Base-by-base conservation (phyloP, 2,797 vertebrate genomes). In the Linurgus olivaceus region DNA sequence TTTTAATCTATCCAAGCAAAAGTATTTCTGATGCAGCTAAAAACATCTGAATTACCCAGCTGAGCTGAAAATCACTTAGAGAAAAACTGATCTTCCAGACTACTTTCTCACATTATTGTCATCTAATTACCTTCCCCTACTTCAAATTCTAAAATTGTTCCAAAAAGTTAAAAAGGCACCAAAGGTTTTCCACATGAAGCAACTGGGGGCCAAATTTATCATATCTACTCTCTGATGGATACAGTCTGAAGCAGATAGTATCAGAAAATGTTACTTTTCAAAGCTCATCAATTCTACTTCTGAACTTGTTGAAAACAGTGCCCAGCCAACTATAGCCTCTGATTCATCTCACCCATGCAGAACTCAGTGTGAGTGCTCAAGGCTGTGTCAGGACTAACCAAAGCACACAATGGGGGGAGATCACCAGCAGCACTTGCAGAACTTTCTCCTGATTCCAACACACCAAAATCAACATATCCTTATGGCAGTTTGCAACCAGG, bases 301-400 rank as follows among this genome's bases (percentile, higher is more conserved):
- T 47, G 35, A 58, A 47, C 17, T 79, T 50, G 7, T 2, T 57
- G 23, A 68, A 85, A 71, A 55, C 33, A 66, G 29, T 3, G 2
- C 37, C 25, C 44, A 16, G 25, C 17, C 1, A 1, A 48, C 20
- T 28, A 44, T 1, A 1, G 42, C 24, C 66, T 80, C 51, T 37
- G 26, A 19, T 40, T 62, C n/a, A 4, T 29, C 45, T 44, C 45
- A 38, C 4, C 24, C 52, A 12, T 1, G 26, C 87, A 29, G 23
- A 90, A 42, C 7, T 7, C 8, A 3, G 37, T 1, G 0, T 7
- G 12, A 2, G 2, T 4, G 18, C 35, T 42, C 2, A 4, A 35
- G 15, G 17, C 13, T 44, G 24, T 37, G n/a, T 12, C 20, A 20
- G 10, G 42, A 57, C 5, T 7, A 73, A 40, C 38, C 7, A 9